phyloP scores from a whole-genome alignment of 1,140 invertebrate species.

The Carcinoscorpius rotundicauda region DNA sequence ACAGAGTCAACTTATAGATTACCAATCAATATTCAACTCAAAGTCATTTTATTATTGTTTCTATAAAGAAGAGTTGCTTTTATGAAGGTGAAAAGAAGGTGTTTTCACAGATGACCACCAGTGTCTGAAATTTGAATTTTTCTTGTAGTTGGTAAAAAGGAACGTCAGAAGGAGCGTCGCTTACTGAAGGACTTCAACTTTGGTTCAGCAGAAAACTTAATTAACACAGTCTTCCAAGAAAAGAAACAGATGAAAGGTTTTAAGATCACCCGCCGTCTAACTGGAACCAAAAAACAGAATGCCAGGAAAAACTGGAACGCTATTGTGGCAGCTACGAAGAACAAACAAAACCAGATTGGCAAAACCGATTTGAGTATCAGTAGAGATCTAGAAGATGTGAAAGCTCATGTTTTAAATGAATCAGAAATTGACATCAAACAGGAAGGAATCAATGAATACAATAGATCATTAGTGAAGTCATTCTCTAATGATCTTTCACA shows the following conservation, averaged over 20 bases:
- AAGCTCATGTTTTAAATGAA: constrained; percentile 14
- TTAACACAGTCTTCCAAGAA: constrained; percentile 39
- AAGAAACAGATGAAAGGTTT: constrained; percentile 5
- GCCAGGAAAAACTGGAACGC: constrained; percentile 70
- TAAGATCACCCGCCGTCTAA: constrained; percentile 11
- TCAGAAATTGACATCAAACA: background rate
- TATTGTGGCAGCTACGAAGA: constrained; percentile 37
- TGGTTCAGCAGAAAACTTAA: constrained; percentile 49
- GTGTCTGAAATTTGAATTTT: background rate
- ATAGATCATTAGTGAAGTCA: no score
- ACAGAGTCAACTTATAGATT: no score
- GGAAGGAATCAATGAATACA: no score
- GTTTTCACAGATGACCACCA: no score
- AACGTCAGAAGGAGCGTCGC: constrained; percentile 65
- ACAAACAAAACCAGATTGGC: constrained; percentile 15
- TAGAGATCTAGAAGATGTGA: constrained; percentile 12
- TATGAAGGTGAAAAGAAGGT: no score
- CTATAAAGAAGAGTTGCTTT: no score
- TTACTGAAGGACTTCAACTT: constrained; percentile 73
- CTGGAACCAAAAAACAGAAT: constrained; percentile 11
- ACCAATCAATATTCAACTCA: no score
- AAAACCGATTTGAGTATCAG: background rate
- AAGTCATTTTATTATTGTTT: no score
- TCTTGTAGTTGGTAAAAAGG: constrained; percentile 62
- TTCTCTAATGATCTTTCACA: no score